Evolutionary conservation across 2,888 invertebrate species (phyloP).

Genomic region (Lycaena phlaeas): DNA sequence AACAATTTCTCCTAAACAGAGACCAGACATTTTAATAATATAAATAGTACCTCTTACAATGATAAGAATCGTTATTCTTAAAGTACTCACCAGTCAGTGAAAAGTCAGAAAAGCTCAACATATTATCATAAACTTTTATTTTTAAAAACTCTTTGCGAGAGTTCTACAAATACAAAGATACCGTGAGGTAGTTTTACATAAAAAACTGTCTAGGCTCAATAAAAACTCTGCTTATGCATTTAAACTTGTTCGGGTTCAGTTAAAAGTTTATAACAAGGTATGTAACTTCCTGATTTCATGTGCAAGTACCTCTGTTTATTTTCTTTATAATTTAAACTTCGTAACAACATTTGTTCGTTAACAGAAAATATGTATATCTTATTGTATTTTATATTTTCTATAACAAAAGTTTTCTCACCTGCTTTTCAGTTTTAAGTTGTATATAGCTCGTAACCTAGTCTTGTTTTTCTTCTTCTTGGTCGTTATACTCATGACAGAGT

Average conservation of each 20-base stretch:
- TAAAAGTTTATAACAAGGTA: conserved; percentile 50
- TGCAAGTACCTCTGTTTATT: conserved; percentile 43
- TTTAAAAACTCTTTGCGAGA: neutral
- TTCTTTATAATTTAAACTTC: conserved; percentile 62
- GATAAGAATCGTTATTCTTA: too few species aligned
- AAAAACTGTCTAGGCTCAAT: conserved; percentile 23
- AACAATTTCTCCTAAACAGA: too few species aligned
- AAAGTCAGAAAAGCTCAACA: neutral
- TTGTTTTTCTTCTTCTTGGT: too few species aligned
- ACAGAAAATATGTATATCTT: too few species aligned
- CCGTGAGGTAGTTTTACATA: conserved; percentile 1
- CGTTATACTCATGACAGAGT: too few species aligned
- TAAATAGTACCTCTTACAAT: too few species aligned
- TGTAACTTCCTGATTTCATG: conserved; percentile 36
- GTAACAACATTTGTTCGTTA: conserved; percentile 30
- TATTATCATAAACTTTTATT: conserved; percentile 2
- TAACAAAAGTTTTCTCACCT: too few species aligned
- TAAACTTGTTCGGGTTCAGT: conserved; percentile 38
- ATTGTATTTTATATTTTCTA: too few species aligned
- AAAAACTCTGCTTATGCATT: conserved; percentile 36
- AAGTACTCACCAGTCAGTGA: neutral
- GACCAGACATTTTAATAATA: too few species aligned
- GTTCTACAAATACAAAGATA: conserved; percentile 3
- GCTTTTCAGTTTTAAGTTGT: too few species aligned
- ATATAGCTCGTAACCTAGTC: too few species aligned